These are phyloP conservation scores for Lepilemur septentrionalis DNA, from an alignment of 2,797 vertebrate genomes.

Conservation along the genomic window DNA sequence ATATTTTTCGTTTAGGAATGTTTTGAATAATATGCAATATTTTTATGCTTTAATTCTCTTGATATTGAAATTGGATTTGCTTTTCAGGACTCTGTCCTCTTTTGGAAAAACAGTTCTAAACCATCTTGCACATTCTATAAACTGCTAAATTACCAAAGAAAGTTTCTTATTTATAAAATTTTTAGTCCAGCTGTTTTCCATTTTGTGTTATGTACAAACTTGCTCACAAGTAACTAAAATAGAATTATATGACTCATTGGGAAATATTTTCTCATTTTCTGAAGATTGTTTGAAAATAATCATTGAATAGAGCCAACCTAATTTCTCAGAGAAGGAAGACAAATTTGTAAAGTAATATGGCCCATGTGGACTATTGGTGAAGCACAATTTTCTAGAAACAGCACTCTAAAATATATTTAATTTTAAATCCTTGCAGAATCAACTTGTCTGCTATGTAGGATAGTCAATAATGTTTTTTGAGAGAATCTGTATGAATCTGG, in stretches of 20 bases:
- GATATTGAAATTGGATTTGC: constrained; percentile 25
- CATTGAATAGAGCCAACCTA: background rate
- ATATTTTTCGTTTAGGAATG: background rate
- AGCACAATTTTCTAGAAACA: background rate
- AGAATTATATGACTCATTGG: constrained; percentile 71
- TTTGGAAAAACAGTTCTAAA: constrained; percentile 45
- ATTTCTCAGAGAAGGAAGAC: background rate
- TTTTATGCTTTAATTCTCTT: background rate
- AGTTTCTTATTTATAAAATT: constrained; percentile 64
- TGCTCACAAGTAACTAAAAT: constrained; percentile 78
- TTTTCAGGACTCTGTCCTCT: constrained; percentile 33
- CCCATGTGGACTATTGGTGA: background rate
- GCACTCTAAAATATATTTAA: background rate
- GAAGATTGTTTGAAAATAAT: constrained; percentile 54
- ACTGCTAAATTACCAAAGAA: constrained; percentile 62
- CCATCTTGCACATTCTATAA: constrained; percentile 47
- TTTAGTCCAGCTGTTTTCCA: constrained; percentile 78
- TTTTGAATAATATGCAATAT: background rate
- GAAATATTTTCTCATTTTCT: constrained; percentile 71
- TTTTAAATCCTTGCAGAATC: background rate
- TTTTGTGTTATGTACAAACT: constrained; percentile 80
- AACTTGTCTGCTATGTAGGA: background rate
- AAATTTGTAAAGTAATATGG: background rate
- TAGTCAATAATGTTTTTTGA: background rate
- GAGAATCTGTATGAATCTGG: background rate